Evolutionary conservation across 2,113 vertebrate species (phyloP), one percentile per base, ranked within the genome.

Genomic region (Mellivora capensis): DNA sequence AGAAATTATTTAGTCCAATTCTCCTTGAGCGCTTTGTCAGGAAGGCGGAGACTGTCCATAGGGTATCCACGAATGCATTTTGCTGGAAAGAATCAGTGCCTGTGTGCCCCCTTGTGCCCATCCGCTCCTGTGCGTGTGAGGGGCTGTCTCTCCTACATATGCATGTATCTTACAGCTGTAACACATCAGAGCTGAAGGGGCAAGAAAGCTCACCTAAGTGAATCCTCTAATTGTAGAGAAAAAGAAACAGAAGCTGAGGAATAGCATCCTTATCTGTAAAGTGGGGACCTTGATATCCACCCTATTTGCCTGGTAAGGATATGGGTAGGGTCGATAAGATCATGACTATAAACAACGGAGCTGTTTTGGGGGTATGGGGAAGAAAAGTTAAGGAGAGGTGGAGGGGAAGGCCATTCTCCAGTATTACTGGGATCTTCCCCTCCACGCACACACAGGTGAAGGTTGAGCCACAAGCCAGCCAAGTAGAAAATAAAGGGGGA

Each of bases 341-440:
- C 67, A 69, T 49, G 44, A 83, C 29, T 47, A 64, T 59, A 47
- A 71, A 87, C 3, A n/a, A 9, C 37, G 37, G 18, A 13, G 59
- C 18, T 77, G 17, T 17, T 47, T 6, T 25, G 44, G 37, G 42
- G 4, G 11, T 49, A 1, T 7, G 0, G 57, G 37, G 11, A 67
- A 47, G 25, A 79, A 52, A 79, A 34, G 12, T 31, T 29, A 18
- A 9, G 10, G 31, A 42, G 39, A 23, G 13, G n/a, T 25, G 15
- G 71, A 39, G 15, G 27, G 25, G n/a, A 49, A 13, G 34, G 2
- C 1, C 29, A 39, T 83, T 86, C 18, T 84, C 1, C 57, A 39
- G n/a, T 20, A 3, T 18, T 2, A 4, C 27, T 10, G 9, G 25
- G 82, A 18, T 2, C 47, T 14, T 7, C 44, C 21, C 2, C 21